phyloP scores from a whole-genome alignment of 2,888 invertebrate genomes.

The Chydorus sphaericus region DNA sequence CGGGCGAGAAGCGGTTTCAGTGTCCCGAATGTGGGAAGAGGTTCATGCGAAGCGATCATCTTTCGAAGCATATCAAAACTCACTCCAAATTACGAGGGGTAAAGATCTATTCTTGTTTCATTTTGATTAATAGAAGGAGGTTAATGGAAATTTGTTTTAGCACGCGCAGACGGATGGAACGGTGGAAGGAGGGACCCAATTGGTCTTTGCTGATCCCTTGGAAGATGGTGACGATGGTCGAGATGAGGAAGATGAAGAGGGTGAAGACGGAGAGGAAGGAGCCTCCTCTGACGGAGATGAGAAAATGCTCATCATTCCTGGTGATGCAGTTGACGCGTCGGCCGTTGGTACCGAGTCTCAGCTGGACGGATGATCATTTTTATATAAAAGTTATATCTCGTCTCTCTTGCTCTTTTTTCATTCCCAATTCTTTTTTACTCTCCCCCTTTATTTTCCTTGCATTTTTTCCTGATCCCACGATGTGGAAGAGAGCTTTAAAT shows the following conservation, averaged over 20 bases:
- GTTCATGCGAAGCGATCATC: slow-evolving; percentile 82
- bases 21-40: slow-evolving; percentile 77
- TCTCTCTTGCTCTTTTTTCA: not conserved
- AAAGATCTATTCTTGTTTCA: not conserved
- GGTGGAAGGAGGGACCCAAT: not conserved
- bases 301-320: slow-evolving; percentile 16
- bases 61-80: slow-evolving; percentile 79
- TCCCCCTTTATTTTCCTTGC: not conserved
- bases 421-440: too few species aligned
- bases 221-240: slow-evolving; percentile 16
- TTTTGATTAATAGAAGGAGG: too few species aligned
- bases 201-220: slow-evolving; percentile 1
- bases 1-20: slow-evolving; percentile 46
- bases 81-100: slow-evolving; percentile 43
- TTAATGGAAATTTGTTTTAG: not conserved
- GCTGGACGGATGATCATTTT: slow-evolving; percentile 14
- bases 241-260: slow-evolving; percentile 19
- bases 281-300: slow-evolving; percentile 2
- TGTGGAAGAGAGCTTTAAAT: slow-evolving; percentile 1
- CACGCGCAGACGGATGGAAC: not conserved
- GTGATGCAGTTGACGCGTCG: slow-evolving; percentile 2
- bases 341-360: slow-evolving; percentile 11
- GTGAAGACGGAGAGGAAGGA: slow-evolving; percentile 18
- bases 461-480: not conserved
- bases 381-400: slow-evolving; percentile 6